Conservation (phyloP, 2,888 invertebrate species). For the Anoncus sp. region DNA sequence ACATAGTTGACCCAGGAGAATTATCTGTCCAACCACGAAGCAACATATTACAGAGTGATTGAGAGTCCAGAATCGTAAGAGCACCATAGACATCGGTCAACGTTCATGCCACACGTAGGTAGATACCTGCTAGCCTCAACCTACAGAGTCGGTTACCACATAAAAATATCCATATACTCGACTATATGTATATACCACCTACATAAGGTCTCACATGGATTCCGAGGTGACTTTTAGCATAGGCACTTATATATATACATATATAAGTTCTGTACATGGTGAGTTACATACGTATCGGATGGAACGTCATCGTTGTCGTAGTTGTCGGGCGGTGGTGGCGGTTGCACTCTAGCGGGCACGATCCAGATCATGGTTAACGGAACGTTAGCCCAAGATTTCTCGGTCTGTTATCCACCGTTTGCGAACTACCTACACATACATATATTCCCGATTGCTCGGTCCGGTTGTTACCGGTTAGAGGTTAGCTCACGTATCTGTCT, state of each 20-base stretch:
- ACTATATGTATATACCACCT: constrained; percentile 46
- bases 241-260: constrained; percentile 7
- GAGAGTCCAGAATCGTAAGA: constrained; percentile 43
- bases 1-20: constrained; percentile 1
- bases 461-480: constrained; percentile 43
- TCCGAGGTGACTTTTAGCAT: constrained; percentile 9
- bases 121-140: constrained; percentile 46
- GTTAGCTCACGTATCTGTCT: constrained; percentile 31
- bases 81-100: constrained; percentile 57
- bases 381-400: constrained; percentile 69
- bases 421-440: constrained; percentile 51
- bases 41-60: constrained; percentile 34
- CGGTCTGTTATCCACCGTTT: constrained; percentile 72
- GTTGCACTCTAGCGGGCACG: constrained; percentile 54
- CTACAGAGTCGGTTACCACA: constrained; percentile 25
- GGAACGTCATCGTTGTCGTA: constrained; percentile 46
- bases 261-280: constrained; percentile 46
- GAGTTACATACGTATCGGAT: constrained; percentile 60
- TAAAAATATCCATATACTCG: constrained; percentile 3
- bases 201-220: constrained; percentile 38
- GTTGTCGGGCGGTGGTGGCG: constrained; percentile 52
- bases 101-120: constrained; percentile 50
- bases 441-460: constrained; percentile 48
- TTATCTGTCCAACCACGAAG: not conserved
- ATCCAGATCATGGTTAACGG: constrained; percentile 75